These are phyloP conservation scores for Laodelphax striatellus DNA, from an alignment of 1,140 invertebrate genomes.

Conservation along the genomic window DNA sequence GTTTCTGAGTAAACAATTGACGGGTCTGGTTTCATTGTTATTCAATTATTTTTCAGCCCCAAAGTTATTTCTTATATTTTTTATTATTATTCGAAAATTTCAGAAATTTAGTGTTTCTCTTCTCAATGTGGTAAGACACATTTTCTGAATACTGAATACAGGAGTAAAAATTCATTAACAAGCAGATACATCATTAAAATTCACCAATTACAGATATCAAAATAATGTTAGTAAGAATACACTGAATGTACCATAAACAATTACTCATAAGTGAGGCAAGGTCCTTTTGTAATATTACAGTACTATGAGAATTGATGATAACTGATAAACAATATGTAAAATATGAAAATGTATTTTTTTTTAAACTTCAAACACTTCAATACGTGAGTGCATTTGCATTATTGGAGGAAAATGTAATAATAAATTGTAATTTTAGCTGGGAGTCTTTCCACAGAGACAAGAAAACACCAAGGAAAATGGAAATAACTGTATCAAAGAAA, in stretches of 20 bases:
- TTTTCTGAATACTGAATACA: constrained; percentile 51
- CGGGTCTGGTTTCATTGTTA: constrained; percentile 7
- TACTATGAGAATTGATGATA: constrained; percentile 1
- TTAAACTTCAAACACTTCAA: not conserved
- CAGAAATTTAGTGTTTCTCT: constrained; percentile 19
- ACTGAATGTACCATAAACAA: too few species aligned
- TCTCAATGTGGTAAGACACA: constrained; percentile 74
- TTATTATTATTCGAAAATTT: constrained; percentile 17
- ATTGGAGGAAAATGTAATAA: too few species aligned
- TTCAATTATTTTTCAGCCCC: constrained; percentile 4
- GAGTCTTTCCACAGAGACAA: constrained; percentile 49
- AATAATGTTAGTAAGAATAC: too few species aligned
- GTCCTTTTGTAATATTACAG: too few species aligned
- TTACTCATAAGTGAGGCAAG: too few species aligned
- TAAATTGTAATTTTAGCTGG: too few species aligned
- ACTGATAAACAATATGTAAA: constrained; percentile 3
- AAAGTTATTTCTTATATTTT: not conserved
- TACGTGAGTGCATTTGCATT: too few species aligned
- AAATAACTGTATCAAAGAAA: not conserved
- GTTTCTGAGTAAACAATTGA: constrained; percentile 1
- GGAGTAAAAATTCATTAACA: too few species aligned
- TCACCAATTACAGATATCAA: too few species aligned
- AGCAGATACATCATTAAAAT: too few species aligned
- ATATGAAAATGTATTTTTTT: constrained; percentile 8
- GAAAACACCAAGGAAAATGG: constrained; percentile 29